Evolutionary conservation across 2,113 vertebrate species (phyloP), one percentile per base, ranked within the genome.

Genomic region (Centrocercus urophasianus): DNA sequence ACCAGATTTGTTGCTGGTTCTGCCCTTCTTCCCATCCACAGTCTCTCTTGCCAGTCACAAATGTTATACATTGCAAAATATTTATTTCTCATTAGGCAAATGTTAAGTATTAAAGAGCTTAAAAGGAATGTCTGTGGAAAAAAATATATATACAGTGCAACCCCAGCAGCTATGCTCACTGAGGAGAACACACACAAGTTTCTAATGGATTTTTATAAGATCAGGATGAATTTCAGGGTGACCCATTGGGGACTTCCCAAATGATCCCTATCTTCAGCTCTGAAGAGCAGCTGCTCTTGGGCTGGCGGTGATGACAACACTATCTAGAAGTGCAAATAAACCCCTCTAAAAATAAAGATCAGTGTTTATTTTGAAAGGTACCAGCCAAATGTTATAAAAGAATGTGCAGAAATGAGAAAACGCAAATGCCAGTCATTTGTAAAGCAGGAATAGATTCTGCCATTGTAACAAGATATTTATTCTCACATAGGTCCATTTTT

Each of bases 281-380:
- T 24, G 76, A 86, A 76, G 32, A 79, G 40, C 6, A 77, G 70
- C 4, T 0, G 15, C 13, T 87, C 34, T 71, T 32, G 6, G 56
- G 32, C 10, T n/a, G 30, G 10, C 10, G 4, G 56, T 59, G 56
- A 10, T 57, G 11, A n/a, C 17, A n/a, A 59, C 30, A 4, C n/a
- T 59, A 8, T 36, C 70, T 38, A 59, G 56, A 86, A 74, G 83
- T 86, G 75, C 60, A 96, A 89, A 87, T 20, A 76, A 89, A 60
- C 32, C 54, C 82, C 50, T 48, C 52, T n/a, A 60, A 47, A 85
- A 38, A 63, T 38, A 63, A 63, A 28, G 32, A 59, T 10, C 67
- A 42, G 27, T 13, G 24, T 38, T 92, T 78, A 63, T 70, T 89
- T 61, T 60, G 48, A 66, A 59, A 89, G 30, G 14, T 73, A 32